Evolutionary conservation across 35 echinoderm and acorn worm genomes (phyloP), one percentile per base, ranked within the genome.

Genomic region (Lytechinus variegatus): DNA sequence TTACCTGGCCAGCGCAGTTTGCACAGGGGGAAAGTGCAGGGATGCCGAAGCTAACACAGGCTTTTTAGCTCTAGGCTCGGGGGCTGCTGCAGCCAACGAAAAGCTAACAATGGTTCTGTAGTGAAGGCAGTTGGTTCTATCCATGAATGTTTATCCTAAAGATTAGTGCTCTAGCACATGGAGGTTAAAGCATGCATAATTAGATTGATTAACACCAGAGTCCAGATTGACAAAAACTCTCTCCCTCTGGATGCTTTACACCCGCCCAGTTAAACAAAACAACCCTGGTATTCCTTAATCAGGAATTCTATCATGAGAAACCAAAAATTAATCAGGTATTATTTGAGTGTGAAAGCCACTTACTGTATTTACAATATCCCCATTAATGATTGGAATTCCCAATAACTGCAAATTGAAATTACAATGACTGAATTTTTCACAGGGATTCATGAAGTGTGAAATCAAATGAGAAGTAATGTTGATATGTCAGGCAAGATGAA

Each of bases 151-250:
- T 93, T 93, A 57, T 93, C 52, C 92, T 93, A 93, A 57, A 93
- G 92, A 93, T 93, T 93, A 93, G 54, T 14, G 92, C 92, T 54
- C 54, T 10, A 54, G 53, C 92, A 93, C 92, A 93, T 57, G 53
- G 33, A 54, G 92, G 92, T 93, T 93, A 93, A 93, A 56, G 92
- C 92, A 93, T 93, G 92, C 92, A 93, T 93, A 93, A 93, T 93
- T 93, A 93, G 92, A 93, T 93, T 93, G 92, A 93, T 93, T 93
- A 93, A 57, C 92, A 93, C 92, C 6, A 27, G 92, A 52, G 28
- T 90, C 88, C 88, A 90, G 28, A 52, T 90, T 79, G 66, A 79
- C 66, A 79, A 79, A 24, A 79, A 6, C 12, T 13, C 13, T 10
- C 61, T 79, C 66, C 6, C 66, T 79, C 33, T 44, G 33, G 33